phyloP scores from a whole-genome alignment of 2,888 invertebrate genomes.

The Baronia brevicornis region DNA sequence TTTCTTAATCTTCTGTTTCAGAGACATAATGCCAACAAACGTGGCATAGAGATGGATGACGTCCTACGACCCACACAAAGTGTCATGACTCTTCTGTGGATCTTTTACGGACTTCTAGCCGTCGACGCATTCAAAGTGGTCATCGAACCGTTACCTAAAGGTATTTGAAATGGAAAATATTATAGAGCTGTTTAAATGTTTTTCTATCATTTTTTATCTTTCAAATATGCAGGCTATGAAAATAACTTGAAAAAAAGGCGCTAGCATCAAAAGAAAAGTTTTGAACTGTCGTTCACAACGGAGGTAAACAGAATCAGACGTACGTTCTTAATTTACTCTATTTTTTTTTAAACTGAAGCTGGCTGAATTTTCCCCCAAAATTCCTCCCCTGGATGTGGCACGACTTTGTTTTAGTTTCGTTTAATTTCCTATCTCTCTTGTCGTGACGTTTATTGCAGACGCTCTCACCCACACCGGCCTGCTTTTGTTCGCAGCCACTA shows the following conservation, averaged over 20 bases:
- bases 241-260: constrained; percentile 25
- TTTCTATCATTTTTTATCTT: constrained; percentile 23
- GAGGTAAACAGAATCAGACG: constrained; percentile 55
- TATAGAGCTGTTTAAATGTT: constrained; percentile 19
- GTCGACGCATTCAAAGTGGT: constrained; percentile 63
- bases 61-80: constrained; percentile 31
- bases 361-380: constrained; percentile 35
- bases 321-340: constrained; percentile 50
- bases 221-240: constrained; percentile 27
- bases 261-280: constrained; percentile 38
- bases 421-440: constrained; percentile 69
- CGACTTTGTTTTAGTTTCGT: constrained; percentile 68
- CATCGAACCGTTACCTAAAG: constrained; percentile 71
- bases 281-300: constrained; percentile 55
- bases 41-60: constrained; percentile 38
- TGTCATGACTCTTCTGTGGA: constrained; percentile 50
- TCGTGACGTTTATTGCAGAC: constrained; percentile 64
- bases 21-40: constrained; percentile 43
- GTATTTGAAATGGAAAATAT: constrained; percentile 35
- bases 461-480: constrained; percentile 44
- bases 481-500: constrained; percentile 57
- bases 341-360: constrained; percentile 40
- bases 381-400: constrained; percentile 54
- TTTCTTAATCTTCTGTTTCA: constrained; percentile 42
- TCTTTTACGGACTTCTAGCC: constrained; percentile 44